phyloP scores from a whole-genome alignment of 2,113 vertebrate species.

The Nyctibius bracteatus region DNA sequence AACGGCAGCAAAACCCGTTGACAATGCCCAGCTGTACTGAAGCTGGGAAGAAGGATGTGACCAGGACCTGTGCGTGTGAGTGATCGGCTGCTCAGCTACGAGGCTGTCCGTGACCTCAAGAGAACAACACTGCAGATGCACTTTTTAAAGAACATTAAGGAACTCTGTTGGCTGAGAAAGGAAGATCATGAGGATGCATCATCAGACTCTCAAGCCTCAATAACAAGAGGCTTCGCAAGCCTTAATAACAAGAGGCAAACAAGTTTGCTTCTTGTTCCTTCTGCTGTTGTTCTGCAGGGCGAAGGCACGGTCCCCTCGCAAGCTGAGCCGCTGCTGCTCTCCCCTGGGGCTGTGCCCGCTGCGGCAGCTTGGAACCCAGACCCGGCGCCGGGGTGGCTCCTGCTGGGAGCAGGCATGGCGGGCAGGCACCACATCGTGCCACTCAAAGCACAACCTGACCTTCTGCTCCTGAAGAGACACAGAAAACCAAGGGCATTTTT shows the following conservation, averaged over 20 bases:
- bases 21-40: neutral
- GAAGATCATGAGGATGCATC: neutral
- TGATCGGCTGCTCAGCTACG: neutral
- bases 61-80: fast-evolving
- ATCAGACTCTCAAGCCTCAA: neutral
- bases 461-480: neutral
- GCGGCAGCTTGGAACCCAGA: fast-evolving
- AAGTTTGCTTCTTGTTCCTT: neutral
- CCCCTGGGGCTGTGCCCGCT: fast-evolving
- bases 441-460: neutral
- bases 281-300: neutral
- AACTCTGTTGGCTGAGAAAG: neutral
- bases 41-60: neutral
- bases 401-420: neutral
- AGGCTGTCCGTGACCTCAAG: neutral
- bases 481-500: neutral
- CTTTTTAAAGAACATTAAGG: neutral
- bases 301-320: neutral
- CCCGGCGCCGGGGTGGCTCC: neutral
- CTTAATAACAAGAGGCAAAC: too few species aligned
- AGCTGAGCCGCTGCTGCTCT: neutral
- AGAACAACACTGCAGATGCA: neutral
- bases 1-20: neutral
- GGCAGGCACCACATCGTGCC: neutral
- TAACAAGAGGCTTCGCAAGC: too few species aligned